These are phyloP conservation scores for Ifrita kowaldi DNA, from an alignment of 2,113 vertebrate genomes.

Conservation along the genomic window DNA sequence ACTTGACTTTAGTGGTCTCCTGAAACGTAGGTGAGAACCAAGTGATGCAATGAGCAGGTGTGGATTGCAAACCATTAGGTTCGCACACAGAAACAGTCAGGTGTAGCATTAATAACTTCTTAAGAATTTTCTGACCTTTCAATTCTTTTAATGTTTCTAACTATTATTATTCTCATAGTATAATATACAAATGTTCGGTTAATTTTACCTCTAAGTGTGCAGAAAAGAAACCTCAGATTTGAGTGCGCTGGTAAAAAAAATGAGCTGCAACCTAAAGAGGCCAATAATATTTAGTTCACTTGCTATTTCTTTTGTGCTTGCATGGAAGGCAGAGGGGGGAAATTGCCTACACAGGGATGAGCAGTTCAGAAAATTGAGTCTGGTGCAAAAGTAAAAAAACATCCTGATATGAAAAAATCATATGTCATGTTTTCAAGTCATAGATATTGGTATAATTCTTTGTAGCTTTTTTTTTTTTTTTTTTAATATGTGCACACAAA, in stretches of 20 bases:
- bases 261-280: background rate
- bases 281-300: background rate
- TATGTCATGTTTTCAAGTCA: background rate
- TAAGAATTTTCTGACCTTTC: background rate
- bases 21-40: conserved; percentile 99
- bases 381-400: background rate
- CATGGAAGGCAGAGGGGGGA: background rate
- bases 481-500: background rate
- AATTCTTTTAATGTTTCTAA: conserved; percentile 20
- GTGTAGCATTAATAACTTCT: conserved; percentile 58
- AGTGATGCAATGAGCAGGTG: conserved; percentile 65
- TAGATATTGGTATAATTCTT: background rate
- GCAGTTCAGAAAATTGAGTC: conserved; percentile 63
- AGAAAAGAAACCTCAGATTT: background rate
- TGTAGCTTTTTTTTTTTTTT: background rate
- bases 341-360: conserved; percentile 57
- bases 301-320: conserved; percentile 34
- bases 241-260: background rate
- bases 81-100: conserved; percentile 52
- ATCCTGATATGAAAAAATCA: background rate
- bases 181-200: background rate
- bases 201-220: background rate
- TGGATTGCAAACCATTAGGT: conserved; percentile 66
- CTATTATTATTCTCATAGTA: background rate
- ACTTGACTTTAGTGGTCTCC: conserved; percentile 99